phyloP scores from a whole-genome alignment of 2,113 vertebrate genomes.

The Psilopsiagon aurifrons region DNA sequence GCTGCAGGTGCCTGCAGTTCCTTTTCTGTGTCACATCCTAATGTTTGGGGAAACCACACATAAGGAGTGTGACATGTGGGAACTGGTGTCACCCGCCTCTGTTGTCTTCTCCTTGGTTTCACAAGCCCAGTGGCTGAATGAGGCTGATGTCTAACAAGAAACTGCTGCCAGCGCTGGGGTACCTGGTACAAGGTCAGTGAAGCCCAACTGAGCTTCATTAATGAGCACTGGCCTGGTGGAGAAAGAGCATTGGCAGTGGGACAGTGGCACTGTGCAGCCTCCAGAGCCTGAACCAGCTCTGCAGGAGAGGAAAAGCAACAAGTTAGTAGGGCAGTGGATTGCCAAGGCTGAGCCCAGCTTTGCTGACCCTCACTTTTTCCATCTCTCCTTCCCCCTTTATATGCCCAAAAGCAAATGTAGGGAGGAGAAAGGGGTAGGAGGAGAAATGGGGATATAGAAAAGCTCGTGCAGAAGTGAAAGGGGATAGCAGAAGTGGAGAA shows the following conservation, averaged over 20 bases:
- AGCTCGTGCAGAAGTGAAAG: background rate
- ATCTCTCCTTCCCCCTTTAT: background rate
- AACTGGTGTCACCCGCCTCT: background rate
- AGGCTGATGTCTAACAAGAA: background rate
- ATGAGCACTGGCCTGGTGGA: constrained; percentile 21
- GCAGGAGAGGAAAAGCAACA: background rate
- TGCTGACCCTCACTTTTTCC: background rate
- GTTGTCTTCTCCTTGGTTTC: constrained; percentile 13
- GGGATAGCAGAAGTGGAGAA: background rate
- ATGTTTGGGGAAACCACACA: constrained; percentile 19
- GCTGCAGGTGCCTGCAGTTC: constrained; percentile 66
- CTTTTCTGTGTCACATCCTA: constrained; percentile 42
- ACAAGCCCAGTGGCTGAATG: background rate
- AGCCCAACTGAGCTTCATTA: constrained; percentile 34
- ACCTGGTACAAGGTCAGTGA: constrained; percentile 27
- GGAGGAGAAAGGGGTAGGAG: background rate
- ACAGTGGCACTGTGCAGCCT: background rate
- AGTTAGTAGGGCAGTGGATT: background rate
- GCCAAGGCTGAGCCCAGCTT: background rate
- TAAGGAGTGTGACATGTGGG: background rate
- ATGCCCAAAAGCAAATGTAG: background rate
- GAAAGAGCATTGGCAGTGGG: constrained; percentile 8
- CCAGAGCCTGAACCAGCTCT: background rate
- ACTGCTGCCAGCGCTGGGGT: constrained; percentile 13
- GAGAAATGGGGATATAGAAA: background rate